These are phyloP conservation scores for Harlomillsia oculata DNA, from an alignment of 1,140 invertebrate genomes.

Conservation along the genomic window DNA sequence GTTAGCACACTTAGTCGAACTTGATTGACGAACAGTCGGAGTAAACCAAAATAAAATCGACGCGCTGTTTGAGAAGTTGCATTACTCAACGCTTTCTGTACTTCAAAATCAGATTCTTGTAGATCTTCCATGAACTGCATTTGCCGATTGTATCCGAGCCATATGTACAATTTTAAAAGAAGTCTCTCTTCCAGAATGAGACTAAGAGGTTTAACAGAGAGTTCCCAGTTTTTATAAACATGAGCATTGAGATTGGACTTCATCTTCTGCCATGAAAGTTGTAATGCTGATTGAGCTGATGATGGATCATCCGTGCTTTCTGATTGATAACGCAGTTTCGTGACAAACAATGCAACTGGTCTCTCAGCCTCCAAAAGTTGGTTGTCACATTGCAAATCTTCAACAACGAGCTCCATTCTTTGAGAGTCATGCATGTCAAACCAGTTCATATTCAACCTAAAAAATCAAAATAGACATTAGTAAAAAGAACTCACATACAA, in stretches of 20 bases:
- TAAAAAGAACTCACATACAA: no score
- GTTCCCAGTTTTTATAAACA: slow-evolving; percentile 38
- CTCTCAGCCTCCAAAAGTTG: slow-evolving; percentile 75
- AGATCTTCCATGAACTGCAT: slow-evolving; percentile 17
- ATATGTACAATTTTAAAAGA: slow-evolving; percentile 70
- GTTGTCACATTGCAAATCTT: slow-evolving; percentile 56
- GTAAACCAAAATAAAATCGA: slow-evolving; percentile 78
- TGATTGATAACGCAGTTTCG: slow-evolving; percentile 11
- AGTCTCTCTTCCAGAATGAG: slow-evolving; percentile 78
- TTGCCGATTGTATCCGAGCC: slow-evolving; percentile 42
- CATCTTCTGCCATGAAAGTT: slow-evolving; percentile 28
- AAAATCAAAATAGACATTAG: no score
- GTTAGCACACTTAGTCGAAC: slow-evolving; percentile 78
- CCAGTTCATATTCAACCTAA: slow-evolving; percentile 23
- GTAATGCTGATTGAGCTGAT: slow-evolving; percentile 9
- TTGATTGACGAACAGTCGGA: slow-evolving; percentile 68
- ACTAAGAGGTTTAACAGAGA: slow-evolving; percentile 58
- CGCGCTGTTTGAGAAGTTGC: slow-evolving; percentile 68
- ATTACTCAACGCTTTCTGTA: slow-evolving; percentile 62
- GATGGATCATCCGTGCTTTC: slow-evolving; percentile 7
- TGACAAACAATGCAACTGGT: slow-evolving; percentile 68
- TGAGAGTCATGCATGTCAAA: slow-evolving; percentile 32
- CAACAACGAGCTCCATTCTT: slow-evolving; percentile 20
- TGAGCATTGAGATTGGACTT: slow-evolving; percentile 33
- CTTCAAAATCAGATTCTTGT: slow-evolving; percentile 53